Evolutionary conservation across 35 echinoderm and acorn worm genomes (phyloP), one percentile per base, ranked within the genome.

Genomic region (Ophiothrix spiculata): DNA sequence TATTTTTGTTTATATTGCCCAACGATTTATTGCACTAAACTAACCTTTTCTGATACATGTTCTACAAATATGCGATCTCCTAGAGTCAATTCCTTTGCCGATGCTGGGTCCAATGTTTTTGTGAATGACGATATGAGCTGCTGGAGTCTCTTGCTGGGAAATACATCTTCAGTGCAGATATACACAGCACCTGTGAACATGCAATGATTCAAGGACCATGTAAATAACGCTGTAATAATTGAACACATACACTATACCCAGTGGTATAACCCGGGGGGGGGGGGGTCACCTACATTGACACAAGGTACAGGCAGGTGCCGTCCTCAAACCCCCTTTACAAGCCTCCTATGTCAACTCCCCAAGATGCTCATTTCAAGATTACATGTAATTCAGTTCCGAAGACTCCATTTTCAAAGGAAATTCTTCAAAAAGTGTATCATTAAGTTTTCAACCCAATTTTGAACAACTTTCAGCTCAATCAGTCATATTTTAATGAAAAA

Each of bases 81-180:
- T 25, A 99, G 40, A 74, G 80, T 63, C 13, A 89, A 75, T 34
- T 94, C 64, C 32, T 85, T 86, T 0, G 83, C 83, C 56, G 84
- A 76, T 1, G 85, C 39, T n/a, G 89, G 75, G 17, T 75, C 80
- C 33, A 87, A 35, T 83, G 42, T 87, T 35, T 49, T 56, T 32
- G 88, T 80, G 39, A 92, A 99, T 36, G 80, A 32, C 15, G 63
- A 29, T n/a, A 99, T 99, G 34, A 99, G 89, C 75, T 99, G 96
- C 42, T 99, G 92, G 25, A 99, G 77, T 69, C 96, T 87, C 63
- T 92, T 91, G 84, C 92, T 99, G 63, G 96, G 96, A 45, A 99
- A 99, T 17, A 91, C 96, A 90, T 99, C 96, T 56, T 99, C 96
- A 36, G 96, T 99, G 60, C 96, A 99, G 25, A 99, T 81, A 49